Base-by-base conservation (phyloP, 1,140 invertebrate species). In the Bombus impatiens region DNA sequence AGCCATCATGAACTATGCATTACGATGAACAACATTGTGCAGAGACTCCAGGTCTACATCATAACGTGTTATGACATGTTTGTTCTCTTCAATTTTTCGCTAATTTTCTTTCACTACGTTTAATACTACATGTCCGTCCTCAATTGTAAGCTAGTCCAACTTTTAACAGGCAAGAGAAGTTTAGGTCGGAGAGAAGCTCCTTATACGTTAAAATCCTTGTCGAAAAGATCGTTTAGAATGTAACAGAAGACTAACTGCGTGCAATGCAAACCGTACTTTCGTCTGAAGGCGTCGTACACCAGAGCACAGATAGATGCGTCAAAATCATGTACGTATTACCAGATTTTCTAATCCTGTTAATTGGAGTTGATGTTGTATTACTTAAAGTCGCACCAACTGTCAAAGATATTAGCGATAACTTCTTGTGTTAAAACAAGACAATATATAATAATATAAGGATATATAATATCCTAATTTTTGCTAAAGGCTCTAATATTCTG, bases 1-100 rank as follows among this genome's bases (percentile, higher is more conserved):
- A 44, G 71, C 72, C 72, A 67, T 59, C 74, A 25, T 78, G 37
- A 62, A 83, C 71, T n/a, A 68, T 86, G 84, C 77, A 72, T 42
- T 10, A 44, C n/a, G 77, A 37, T 59, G 53, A 44, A 72, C 44
- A 59, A 77, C 74, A 78, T 44, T 72, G 47, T 65, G n/a, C 22
- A 65, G 47, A 65, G 15, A n/a, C 44, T 59, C 80, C 53, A 42
- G 80, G 22, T 44, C 28, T 35, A 8, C 28, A 18, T 47, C n/a
- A 18, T 28, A 22, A 18, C 35, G 42, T 4, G 32, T 32, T 32
- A 42, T 32, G 40, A 44, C 67, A 13, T 15, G 10, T 44, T 62
- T 44, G 42, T 12, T 3, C 15, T 44, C 35, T 74, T 10, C 1
- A 44, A 28, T 44, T 62, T 81, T 28, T 22, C 37, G 13, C n/a